A percentile compares a stretch with the other conserved stretches of the same genome.
Evolutionary conservation across 2,888 invertebrate species (phyloP).

Genomic region (Scrobipalpa atriplicella): DNA sequence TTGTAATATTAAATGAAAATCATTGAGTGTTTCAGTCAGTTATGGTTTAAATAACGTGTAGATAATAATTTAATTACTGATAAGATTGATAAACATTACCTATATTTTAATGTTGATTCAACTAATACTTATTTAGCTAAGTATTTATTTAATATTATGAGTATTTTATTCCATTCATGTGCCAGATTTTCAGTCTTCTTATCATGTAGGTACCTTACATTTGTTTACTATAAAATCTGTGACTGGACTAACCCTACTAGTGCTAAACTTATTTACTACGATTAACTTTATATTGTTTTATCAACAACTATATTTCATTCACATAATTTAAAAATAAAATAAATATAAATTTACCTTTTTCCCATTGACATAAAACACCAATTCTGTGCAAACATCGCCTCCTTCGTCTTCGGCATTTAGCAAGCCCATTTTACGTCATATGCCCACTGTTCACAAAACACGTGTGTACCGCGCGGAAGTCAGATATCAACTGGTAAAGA

Average conservation of each 20-base stretch:
- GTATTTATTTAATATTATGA: too few relatives aligned
- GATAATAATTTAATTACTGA: too few relatives aligned
- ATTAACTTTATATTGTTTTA: not conserved
- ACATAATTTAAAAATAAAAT: conserved; percentile 21
- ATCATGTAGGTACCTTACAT: too few relatives aligned
- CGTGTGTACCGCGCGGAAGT: conserved; percentile 39
- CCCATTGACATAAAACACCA: conserved; percentile 78
- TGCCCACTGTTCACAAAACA: conserved; percentile 36
- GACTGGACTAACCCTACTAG: too few relatives aligned
- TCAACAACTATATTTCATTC: not conserved
- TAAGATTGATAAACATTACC: too few relatives aligned
- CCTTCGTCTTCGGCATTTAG: conserved; percentile 63
- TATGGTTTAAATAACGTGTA: not conserved
- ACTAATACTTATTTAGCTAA: too few relatives aligned
- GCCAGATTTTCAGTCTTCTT: too few relatives aligned
- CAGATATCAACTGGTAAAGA: conserved; percentile 5
- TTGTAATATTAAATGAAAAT: not conserved
- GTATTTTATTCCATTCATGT: too few relatives aligned
- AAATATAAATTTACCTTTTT: conserved; percentile 67
- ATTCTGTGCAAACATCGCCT: conserved; percentile 55
- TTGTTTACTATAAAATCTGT: too few relatives aligned
- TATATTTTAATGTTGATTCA: too few relatives aligned
- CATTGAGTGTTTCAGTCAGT: not conserved
- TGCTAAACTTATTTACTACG: not conserved
- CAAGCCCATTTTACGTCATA: conserved; percentile 56